Percentiles rank a stretch among this genome's conserved stretches.
Evolutionary conservation across 2,797 vertebrate genomes (phyloP).

Genomic region (Gambelia wislizenii): DNA sequence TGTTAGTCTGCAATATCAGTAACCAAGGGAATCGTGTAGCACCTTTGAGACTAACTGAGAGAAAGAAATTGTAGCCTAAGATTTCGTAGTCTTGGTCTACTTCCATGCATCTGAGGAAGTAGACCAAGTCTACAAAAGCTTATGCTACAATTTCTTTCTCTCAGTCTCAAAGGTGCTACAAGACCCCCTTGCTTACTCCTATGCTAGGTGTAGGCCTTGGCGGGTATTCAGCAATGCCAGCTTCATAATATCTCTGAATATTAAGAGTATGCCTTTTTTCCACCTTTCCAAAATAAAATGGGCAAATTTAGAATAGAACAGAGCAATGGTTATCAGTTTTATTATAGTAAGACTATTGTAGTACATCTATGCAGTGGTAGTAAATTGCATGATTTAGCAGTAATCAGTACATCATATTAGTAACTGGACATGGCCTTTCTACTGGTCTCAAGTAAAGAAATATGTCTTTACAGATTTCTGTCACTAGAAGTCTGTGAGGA

Average conservation of each 20-base stretch:
- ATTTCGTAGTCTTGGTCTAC: too few species aligned
- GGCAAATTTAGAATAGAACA: background rate
- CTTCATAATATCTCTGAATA: background rate
- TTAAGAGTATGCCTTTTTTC: background rate
- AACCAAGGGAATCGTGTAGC: too few species aligned
- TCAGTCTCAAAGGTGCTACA: too few species aligned
- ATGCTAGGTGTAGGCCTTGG: background rate
- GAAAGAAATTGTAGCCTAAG: too few species aligned
- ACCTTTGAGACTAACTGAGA: too few species aligned
- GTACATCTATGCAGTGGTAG: background rate
- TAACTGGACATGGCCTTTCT: background rate
- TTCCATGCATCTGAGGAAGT: too few species aligned
- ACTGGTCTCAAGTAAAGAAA: background rate
- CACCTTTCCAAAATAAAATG: background rate
- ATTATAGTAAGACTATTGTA: background rate
- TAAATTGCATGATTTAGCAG: background rate
- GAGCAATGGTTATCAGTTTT: too few species aligned
- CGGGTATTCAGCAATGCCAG: background rate
- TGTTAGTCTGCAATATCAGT: too few species aligned
- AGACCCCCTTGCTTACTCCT: too few species aligned
- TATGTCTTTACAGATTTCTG: background rate
- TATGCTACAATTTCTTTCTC: too few species aligned
- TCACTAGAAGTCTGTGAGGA: background rate
- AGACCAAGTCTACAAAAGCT: too few species aligned
- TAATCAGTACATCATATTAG: background rate